Percentiles rank a stretch among this genome's conserved stretches.
Evolutionary conservation across 2,113 vertebrate genomes (phyloP).

Genomic region (Apteryx mantelli): DNA sequence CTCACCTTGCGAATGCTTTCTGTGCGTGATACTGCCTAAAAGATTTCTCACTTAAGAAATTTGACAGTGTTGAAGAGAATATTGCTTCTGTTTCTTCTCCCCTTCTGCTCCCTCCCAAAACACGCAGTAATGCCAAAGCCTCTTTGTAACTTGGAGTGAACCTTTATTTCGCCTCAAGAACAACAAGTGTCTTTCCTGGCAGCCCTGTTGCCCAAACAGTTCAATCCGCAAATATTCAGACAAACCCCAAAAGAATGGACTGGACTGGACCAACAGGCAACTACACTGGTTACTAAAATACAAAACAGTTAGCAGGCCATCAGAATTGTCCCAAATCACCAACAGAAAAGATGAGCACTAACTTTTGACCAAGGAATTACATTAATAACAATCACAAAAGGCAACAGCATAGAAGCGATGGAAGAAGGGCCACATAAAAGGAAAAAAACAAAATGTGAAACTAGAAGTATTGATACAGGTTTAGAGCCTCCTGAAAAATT

Average conservation of each 20-base stretch:
- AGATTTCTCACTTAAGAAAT: not conserved
- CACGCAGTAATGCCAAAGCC: not conserved
- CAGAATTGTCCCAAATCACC: not conserved
- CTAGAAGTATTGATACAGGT: not conserved
- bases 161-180: slow-evolving; percentile 39
- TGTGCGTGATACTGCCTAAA: not conserved
- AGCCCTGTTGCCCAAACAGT: not conserved
- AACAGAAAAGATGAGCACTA: rapidly evolving
- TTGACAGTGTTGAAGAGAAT: not conserved
- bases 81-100: not conserved
- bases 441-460: not conserved
- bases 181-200: slow-evolving; percentile 2
- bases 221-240: not conserved
- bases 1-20: slow-evolving; percentile 33
- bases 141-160: slow-evolving; percentile 28
- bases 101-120: not conserved
- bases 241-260: not conserved
- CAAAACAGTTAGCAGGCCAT: not conserved
- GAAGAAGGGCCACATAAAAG: not conserved
- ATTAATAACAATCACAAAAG: not conserved
- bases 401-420: rapidly evolving
- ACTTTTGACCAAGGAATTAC: not conserved
- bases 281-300: not conserved
- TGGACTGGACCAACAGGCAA: not conserved
- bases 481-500: not conserved